phyloP scores from a whole-genome alignment of 2,113 vertebrate species.

The Semnornis frantzii region DNA sequence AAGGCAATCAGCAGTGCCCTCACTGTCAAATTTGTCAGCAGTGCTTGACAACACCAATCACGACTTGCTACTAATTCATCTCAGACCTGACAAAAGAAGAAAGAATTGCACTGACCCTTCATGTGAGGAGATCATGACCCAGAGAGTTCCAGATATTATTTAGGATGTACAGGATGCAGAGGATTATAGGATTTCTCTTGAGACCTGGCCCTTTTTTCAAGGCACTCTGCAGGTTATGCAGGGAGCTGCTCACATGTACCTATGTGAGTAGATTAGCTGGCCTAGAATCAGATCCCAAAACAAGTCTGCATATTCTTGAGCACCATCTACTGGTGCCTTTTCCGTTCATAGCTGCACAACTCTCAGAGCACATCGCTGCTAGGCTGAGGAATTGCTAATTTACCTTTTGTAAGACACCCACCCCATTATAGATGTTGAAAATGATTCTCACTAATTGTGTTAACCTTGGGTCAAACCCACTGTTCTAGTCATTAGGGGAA shows the following conservation, averaged over 20 bases:
- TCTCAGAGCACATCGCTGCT: not conserved
- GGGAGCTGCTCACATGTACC: not conserved
- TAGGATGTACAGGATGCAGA: not conserved
- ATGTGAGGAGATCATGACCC: not conserved
- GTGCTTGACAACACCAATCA: slow-evolving; percentile 1
- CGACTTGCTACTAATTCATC: slow-evolving; percentile 23
- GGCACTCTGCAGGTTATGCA: not conserved
- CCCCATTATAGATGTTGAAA: not conserved
- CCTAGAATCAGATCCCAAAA: not conserved
- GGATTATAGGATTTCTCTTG: not conserved
- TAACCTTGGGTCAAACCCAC: not conserved
- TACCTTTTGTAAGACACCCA: not conserved
- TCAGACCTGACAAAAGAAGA: slow-evolving; percentile 25
- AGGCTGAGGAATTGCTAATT: not conserved
- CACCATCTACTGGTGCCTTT: slow-evolving; percentile 28
- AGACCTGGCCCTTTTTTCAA: not conserved
- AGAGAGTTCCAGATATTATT: not conserved
- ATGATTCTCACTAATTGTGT: not conserved
- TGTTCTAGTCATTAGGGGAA: not conserved
- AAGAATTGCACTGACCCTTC: slow-evolving; percentile 1
- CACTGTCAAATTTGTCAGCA: slow-evolving; percentile 29
- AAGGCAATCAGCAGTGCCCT: slow-evolving; percentile 9
- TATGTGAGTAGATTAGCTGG: not conserved
- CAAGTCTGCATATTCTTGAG: not conserved
- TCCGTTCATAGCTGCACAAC: not conserved